phyloP scores from a whole-genome alignment of 2,113 vertebrate genomes.

The Phaethornis superciliosus region DNA sequence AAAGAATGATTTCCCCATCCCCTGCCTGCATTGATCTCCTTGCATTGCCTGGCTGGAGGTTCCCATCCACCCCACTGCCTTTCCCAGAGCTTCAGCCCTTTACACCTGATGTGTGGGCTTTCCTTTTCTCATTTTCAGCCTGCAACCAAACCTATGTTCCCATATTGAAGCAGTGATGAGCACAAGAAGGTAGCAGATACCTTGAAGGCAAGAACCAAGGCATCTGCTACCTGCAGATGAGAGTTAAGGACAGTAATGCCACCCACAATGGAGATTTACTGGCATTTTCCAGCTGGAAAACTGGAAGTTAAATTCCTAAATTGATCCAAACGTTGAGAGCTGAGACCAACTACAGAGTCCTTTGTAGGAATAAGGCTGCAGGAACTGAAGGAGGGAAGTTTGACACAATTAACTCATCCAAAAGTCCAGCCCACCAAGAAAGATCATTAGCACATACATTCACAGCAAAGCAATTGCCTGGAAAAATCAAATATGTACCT shows the following conservation, averaged over 20 bases:
- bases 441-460: background rate
- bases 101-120: too few relatives aligned
- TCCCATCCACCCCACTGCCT: background rate
- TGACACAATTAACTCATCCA: background rate
- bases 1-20: background rate
- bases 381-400: background rate
- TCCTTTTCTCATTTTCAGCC: background rate
- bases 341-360: background rate
- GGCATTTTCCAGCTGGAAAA: background rate
- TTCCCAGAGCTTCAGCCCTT: background rate
- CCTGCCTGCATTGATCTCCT: background rate
- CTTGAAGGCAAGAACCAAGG: background rate
- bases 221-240: background rate
- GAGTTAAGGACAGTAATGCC: background rate
- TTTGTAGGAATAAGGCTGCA: background rate
- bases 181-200: rapidly evolving
- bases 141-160: background rate
- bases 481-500: constrained; percentile 6
- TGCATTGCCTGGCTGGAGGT: background rate
- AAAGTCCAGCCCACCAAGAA: background rate
- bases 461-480: background rate
- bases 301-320: background rate
- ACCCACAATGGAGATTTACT: background rate
- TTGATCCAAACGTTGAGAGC: background rate
- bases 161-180: background rate